Base-by-base conservation (phyloP, 1,140 invertebrate species). In the Trichoplusia ni region DNA sequence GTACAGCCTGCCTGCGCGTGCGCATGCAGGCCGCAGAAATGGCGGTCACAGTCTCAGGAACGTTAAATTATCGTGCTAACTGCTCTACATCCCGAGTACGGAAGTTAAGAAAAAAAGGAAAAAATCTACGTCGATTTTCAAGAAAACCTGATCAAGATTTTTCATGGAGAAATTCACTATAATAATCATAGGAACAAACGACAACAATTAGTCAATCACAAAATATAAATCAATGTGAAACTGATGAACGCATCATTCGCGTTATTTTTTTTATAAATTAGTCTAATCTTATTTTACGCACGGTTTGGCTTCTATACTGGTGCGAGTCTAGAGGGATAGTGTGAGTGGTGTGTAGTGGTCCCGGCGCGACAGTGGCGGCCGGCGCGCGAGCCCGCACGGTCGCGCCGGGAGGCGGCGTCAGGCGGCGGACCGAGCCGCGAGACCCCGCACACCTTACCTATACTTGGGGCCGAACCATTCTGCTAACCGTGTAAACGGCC, bases 201-300 rank as follows among this genome's bases (percentile, higher is more conserved):
- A 88, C 84, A 85, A 85, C 77, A 88, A 87, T 86, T 86, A 89
- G 84, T 90, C 84, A 88, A 89, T 89, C 87, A 90, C 86, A 89
- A 88, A 74, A 73, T 77, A 77, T 65, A 71, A 79, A 86, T 87
- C 77, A 87, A 83, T 84, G 79, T 88, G 84, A 84, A 86, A 78
- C 71, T 78, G 77, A 76, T 82, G 63, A 80, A 79, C 84, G 83
- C 84, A 75, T 76, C 70, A 82, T 83, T 86, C 69, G 85, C 85
- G 85, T 73, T 54, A 40, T 66, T 66, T 79, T 68, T 76, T 69
- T 75, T 76, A 83, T 83, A 81, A 89, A 87, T 86, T 87, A 86
- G 77, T 85, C 84, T 89, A 87, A 81, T 73, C 77, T 82, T 85
- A 86, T 73, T 75, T 78, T 79, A 84, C 83, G 86, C 86, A 89